Conservation (phyloP, 2,888 invertebrate species). For the Sarcophaga subvicina region DNA sequence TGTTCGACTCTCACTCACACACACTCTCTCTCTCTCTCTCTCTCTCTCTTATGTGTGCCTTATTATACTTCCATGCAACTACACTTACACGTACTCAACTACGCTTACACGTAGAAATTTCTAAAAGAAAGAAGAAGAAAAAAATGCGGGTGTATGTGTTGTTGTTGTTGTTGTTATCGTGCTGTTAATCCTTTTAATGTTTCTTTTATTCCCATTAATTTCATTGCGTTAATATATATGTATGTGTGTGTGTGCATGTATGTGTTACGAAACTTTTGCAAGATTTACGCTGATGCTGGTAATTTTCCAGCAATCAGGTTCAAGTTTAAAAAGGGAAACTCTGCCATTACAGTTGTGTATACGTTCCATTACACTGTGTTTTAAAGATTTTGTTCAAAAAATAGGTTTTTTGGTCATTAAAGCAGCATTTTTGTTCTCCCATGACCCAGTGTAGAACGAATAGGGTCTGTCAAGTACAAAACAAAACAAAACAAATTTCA, state of each 20-base stretch:
- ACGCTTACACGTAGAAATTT: background rate
- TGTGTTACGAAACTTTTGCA: background rate
- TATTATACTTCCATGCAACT: background rate
- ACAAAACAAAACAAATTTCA: no score
- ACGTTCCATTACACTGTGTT: background rate
- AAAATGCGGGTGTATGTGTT: background rate
- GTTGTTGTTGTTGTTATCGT: background rate
- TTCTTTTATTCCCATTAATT: background rate
- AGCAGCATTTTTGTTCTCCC: background rate
- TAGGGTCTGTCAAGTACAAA: no score
- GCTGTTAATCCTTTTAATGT: background rate
- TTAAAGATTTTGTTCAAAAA: background rate
- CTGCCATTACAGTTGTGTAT: background rate
- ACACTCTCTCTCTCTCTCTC: background rate
- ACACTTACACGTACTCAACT: background rate
- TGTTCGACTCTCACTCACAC: background rate
- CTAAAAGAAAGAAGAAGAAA: background rate
- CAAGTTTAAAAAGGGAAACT: background rate
- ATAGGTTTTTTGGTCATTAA: background rate
- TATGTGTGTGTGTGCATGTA: background rate
- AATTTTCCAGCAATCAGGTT: background rate
- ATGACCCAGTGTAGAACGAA: background rate
- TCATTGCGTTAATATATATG: background rate
- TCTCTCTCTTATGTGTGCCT: background rate
- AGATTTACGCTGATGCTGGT: constrained; percentile 1